A percentile compares a stretch with the other conserved stretches of the same genome.
Conservation (phyloP, 2,888 invertebrate genomes). For the Hymenopus coronatus region DNA sequence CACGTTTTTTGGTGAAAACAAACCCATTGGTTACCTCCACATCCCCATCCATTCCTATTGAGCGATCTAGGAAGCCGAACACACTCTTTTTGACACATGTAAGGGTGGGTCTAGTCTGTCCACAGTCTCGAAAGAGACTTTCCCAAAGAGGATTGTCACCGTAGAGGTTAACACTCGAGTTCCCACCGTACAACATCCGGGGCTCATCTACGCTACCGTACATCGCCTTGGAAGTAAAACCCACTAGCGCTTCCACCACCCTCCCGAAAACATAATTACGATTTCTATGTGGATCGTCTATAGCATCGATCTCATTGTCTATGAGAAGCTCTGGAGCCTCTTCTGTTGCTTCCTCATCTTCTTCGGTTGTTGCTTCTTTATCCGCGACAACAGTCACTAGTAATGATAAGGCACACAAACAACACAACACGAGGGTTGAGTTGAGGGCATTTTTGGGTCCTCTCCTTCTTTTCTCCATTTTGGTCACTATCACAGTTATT, state of each 20-base stretch:
- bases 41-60: slow-evolving; percentile 62
- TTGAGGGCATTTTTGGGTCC: neutral
- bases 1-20: slow-evolving; percentile 56
- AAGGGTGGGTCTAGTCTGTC: slow-evolving; percentile 57
- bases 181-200: neutral
- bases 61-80: slow-evolving; percentile 67
- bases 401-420: neutral
- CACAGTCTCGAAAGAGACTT: slow-evolving; percentile 69
- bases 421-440: neutral
- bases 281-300: neutral
- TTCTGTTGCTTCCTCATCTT: neutral
- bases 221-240: neutral
- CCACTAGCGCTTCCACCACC: neutral
- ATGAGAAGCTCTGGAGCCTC: neutral
- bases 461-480: neutral
- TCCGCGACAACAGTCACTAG: neutral
- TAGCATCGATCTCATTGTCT: slow-evolving; percentile 16
- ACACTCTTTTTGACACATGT: slow-evolving; percentile 76
- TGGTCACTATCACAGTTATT: neutral
- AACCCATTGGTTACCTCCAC: slow-evolving; percentile 64
- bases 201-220: neutral
- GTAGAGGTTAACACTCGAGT: slow-evolving; percentile 22
- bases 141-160: slow-evolving; percentile 68
- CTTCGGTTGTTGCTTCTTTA: neutral
- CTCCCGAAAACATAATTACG: slow-evolving; percentile 1